Base-by-base conservation (phyloP, 2,888 invertebrate genomes). In the Loripinus fragilis region DNA sequence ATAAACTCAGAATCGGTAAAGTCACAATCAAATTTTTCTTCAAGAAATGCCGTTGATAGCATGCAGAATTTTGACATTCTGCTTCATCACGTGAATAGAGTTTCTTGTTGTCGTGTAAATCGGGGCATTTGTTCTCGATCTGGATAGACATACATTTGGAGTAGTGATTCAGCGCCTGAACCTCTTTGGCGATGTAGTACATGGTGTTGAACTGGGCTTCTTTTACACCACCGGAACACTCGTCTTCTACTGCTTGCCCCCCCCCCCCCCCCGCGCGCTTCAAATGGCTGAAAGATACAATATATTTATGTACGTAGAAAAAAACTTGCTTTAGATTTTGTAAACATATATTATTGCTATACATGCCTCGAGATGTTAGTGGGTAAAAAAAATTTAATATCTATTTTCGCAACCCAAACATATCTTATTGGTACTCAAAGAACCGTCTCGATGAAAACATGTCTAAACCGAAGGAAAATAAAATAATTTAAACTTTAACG, bases 121-220 rank as follows among this genome's bases (percentile, higher is more conserved):
- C 33, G 30, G 67, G 76, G 55, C 76, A 80, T n/a, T 68, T 77
- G 72, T 72, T 77, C 72, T 77, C 68, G 2, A 72, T 64, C 48
- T 72, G 68, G 50, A 72, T 55, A 5, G 50, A 25, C 15, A 30
- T 45, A 15, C 15, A n/a, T 70, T 50, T 38, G 42, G 25, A 52
- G 41, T 68, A 74, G 30, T 74, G 68, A 28, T 52, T 55, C 30
- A 74, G 50, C 25, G 74, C 41, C 68, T 73, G 74, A 30, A 66
- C 74, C 41, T 74, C 74, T 74, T 74, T 74, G 38, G 68, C 74
- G 17, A 68, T 50, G 41, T 74, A 74, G 25, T 67, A 74, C 28
- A 74, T 55, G 30, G 73, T 73, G 33, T 67, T 74, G 41, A 74
- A 52, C 23, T 74, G 74, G 33, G 55, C 74, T 38, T 74, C 74